Evolutionary conservation across 2,888 invertebrate genomes (phyloP).

Genomic region (Lathronympha strigana): DNA sequence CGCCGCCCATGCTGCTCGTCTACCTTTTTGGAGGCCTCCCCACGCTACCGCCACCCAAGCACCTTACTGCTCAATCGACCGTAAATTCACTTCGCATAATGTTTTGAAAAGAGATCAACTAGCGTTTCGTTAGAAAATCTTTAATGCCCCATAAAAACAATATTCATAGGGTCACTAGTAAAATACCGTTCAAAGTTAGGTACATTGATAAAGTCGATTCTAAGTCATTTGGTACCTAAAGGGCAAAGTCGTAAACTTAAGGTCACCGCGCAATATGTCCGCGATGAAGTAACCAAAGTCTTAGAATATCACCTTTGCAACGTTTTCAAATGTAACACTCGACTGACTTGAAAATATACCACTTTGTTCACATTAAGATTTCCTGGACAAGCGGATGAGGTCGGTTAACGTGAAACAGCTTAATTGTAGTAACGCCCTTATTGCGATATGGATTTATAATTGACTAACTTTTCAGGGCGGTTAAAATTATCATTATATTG

Average conservation of each 20-base stretch:
- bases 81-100: too few relatives aligned
- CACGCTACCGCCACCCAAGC: too few relatives aligned
- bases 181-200: neutral
- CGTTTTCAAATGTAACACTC: constrained; percentile 29
- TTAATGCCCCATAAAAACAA: neutral
- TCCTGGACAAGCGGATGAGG: constrained; percentile 27
- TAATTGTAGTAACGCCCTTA: constrained; percentile 31
- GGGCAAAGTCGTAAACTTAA: constrained; percentile 10
- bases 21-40: too few relatives aligned
- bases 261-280: constrained; percentile 8
- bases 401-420: constrained; percentile 19
- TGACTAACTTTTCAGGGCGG: constrained; percentile 1
- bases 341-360: constrained; percentile 21
- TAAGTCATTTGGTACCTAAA: constrained; percentile 2
- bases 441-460: constrained; percentile 18
- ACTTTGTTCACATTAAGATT: constrained; percentile 32
- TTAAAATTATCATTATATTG: constrained; percentile 13
- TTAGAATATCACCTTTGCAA: neutral
- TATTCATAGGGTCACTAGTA: neutral
- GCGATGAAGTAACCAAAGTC: constrained; percentile 6
- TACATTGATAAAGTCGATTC: neutral
- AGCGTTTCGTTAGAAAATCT: neutral
- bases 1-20: too few relatives aligned
- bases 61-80: too few relatives aligned
- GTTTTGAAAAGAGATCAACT: too few relatives aligned